Conservation (phyloP, 2,113 vertebrate species). For the Gasterosteus aculeatus region DNA sequence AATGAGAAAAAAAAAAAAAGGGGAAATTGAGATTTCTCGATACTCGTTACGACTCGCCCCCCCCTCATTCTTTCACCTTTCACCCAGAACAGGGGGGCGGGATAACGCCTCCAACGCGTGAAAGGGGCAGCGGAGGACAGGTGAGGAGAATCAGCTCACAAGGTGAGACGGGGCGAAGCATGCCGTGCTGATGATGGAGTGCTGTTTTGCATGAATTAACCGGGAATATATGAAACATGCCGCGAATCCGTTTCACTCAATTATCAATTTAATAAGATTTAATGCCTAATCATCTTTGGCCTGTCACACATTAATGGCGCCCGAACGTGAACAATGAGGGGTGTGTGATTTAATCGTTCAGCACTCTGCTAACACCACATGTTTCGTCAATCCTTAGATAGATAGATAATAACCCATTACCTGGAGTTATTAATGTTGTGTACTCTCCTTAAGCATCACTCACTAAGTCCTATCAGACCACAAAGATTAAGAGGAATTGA, state of each 20-base stretch:
- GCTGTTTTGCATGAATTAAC: constrained; percentile 73
- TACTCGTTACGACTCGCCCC: not conserved
- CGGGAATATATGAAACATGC: constrained; percentile 69
- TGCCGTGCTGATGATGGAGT: constrained; percentile 58
- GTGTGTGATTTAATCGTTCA: constrained; percentile 62
- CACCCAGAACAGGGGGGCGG: not conserved
- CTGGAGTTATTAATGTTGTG: constrained; percentile 51
- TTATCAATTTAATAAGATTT: constrained; percentile 77
- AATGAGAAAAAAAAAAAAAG: constrained; percentile 26
- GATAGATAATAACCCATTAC: constrained; percentile 62
- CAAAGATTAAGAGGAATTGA: constrained; percentile 28
- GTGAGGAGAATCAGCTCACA: constrained; percentile 33
- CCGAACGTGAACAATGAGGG: constrained; percentile 63
- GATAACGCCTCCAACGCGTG: not conserved
- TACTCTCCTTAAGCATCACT: constrained; percentile 21
- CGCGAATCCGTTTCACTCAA: constrained; percentile 63
- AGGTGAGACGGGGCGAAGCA: constrained; percentile 29
- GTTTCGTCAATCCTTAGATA: constrained; percentile 56
- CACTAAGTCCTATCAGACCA: constrained; percentile 20
- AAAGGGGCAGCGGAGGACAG: not conserved
- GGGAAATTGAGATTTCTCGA: not conserved
- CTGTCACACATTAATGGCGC: constrained; percentile 65
- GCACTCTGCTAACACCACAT: constrained; percentile 30
- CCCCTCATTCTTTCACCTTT: not conserved
- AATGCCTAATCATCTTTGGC: constrained; percentile 78